phyloP scores from a whole-genome alignment of 2,888 invertebrate genomes.

The Morpho achilles region DNA sequence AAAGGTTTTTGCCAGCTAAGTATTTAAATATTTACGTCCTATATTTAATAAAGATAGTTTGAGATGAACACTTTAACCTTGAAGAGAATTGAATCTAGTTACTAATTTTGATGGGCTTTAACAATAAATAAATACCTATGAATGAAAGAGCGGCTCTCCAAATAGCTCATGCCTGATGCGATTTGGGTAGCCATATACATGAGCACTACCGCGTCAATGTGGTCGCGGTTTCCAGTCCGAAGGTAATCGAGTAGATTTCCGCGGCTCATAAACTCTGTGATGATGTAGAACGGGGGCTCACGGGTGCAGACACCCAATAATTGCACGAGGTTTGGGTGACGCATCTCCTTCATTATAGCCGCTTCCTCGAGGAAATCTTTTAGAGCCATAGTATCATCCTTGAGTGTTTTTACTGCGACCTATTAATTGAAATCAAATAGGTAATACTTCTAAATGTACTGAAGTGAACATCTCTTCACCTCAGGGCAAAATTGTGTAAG shows the following conservation, averaged over 20 bases:
- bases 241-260: conserved; percentile 98
- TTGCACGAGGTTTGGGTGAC: conserved; percentile 98
- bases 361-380: conserved; percentile 99
- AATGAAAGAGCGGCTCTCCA: conserved; percentile 97
- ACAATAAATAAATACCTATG: conserved; percentile 80
- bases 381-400: conserved; percentile 99
- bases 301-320: conserved; percentile 98
- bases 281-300: conserved; percentile 99
- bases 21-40: too few relatives aligned
- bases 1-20: too few relatives aligned
- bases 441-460: background rate
- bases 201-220: conserved; percentile 95
- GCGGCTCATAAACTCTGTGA: conserved; percentile 99
- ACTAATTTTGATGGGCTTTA: background rate
- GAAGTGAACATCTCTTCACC: too few relatives aligned
- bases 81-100: too few relatives aligned
- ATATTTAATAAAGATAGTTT: too few relatives aligned
- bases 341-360: conserved; percentile 99
- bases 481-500: too few relatives aligned
- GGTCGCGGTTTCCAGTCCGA: conserved; percentile 90
- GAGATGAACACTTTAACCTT: too few relatives aligned
- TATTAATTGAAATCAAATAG: conserved; percentile 28
- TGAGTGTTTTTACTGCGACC: conserved; percentile 98
- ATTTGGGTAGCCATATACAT: conserved; percentile 99
- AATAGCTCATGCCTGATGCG: conserved; percentile 98